Evolutionary conservation across 2,888 invertebrate genomes (phyloP), one percentile per base, ranked within the genome.

Genomic region (Drosophila diplacantha): DNA sequence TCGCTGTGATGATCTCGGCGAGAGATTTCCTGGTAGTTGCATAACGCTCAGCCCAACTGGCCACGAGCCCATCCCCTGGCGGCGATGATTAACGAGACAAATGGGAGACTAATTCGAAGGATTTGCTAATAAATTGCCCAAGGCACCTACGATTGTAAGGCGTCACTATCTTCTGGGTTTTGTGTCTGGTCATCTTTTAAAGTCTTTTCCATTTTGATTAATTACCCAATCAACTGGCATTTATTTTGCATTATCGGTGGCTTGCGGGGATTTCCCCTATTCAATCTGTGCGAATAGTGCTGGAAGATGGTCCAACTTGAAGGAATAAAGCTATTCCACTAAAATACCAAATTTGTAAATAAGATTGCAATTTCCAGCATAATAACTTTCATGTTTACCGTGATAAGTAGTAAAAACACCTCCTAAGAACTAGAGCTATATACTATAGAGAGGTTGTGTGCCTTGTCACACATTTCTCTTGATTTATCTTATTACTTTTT

Each of bases 11-110:
- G 47, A 55, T 57, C 43, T 41, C 32, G 47, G 24, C 32, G 20
- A 5, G 35, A 29, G 50, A 39, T 61, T 67, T 67, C 67, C 67
- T 55, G 61, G 50, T 54, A 68, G 14, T 51, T 51, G 35, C 31
- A 55, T 38, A 50, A 61, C 41, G 4, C 59, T 1, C 31, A 22
- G 18, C 16, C 16, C 29, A 35, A 12, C 38, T 61, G 24, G 46
- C 31, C 44, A 60, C 62, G 32, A 60, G 50, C 49, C 29, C 39
- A 49, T 61, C 49, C 29, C 14, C 57, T 29, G 32, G 57, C 34
- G 57, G 41, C 41, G 43, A 24, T 58, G 43, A 58, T 58, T 43
- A 37, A 35, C 43, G 29, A 43, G 58, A 35, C 43, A 43, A 44
- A 24, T 43, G 58, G 26, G 58, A 18, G 22, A 26, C 43, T 14